These are phyloP conservation scores for Eucidaris tribuloides DNA, from an alignment of 35 echinoderm and acorn worm species.

Conservation along the genomic window DNA sequence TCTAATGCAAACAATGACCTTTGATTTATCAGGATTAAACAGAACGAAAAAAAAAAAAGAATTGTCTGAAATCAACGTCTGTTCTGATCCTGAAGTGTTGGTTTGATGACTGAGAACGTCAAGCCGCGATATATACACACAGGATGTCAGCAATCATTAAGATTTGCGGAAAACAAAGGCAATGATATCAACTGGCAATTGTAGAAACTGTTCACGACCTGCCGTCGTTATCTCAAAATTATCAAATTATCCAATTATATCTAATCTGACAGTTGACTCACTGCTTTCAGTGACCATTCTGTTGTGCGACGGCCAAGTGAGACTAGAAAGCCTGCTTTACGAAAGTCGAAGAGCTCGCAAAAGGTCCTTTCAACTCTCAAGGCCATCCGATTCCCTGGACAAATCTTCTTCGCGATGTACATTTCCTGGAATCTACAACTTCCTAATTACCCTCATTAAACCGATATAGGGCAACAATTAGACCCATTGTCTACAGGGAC, in stretches of 20 bases:
- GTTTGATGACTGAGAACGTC: background rate
- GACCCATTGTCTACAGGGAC: too few species aligned
- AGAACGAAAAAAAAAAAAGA: background rate
- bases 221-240: slow-evolving; percentile 22
- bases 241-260: slow-evolving; percentile 32
- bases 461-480: too few species aligned
- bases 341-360: too few species aligned
- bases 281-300: background rate
- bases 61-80: background rate
- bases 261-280: slow-evolving; percentile 27
- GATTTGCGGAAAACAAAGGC: slow-evolving; percentile 14
- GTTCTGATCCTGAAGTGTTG: background rate
- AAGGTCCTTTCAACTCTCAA: too few species aligned
- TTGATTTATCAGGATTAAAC: background rate
- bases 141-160: slow-evolving; percentile 20
- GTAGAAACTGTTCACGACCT: slow-evolving; percentile 11
- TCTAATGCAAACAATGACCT: background rate
- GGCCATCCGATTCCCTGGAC: too few species aligned
- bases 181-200: slow-evolving; percentile 11
- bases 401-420: too few species aligned
- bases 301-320: background rate
- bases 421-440: too few species aligned
- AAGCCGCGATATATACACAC: slow-evolving; percentile 5
- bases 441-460: too few species aligned
- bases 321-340: background rate